Conservation (phyloP, 2,888 invertebrate genomes). For the Thymelicus sylvestris region DNA sequence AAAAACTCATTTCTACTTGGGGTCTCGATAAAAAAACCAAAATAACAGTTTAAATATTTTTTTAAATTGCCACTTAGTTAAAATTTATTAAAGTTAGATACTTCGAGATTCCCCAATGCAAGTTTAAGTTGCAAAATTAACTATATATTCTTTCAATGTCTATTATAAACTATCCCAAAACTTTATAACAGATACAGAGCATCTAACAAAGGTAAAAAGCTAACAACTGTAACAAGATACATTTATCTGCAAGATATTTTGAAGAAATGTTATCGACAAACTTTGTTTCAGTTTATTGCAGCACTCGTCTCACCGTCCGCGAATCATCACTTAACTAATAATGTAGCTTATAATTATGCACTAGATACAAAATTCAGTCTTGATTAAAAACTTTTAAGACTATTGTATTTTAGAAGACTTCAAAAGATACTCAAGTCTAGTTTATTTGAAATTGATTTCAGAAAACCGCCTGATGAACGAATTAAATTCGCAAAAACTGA, state of each 20-base stretch:
- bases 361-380: too few relatives aligned
- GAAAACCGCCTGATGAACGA: too few relatives aligned
- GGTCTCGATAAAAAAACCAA: too few relatives aligned
- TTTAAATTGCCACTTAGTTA: not conserved
- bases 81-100: conserved; percentile 1
- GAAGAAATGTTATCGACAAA: conserved; percentile 14
- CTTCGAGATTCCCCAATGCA: not conserved
- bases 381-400: too few relatives aligned
- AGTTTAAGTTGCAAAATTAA: not conserved
- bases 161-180: conserved; percentile 13
- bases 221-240: conserved; percentile 22
- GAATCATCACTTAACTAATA: not conserved
- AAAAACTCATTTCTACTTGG: too few relatives aligned
- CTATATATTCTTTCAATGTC: not conserved
- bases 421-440: too few relatives aligned
- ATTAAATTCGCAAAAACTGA: too few relatives aligned
- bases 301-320: not conserved
- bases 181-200: conserved; percentile 24
- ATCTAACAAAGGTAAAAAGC: conserved; percentile 27
- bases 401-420: too few relatives aligned
- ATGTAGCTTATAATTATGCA: not conserved
- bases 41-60: too few relatives aligned
- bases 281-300: conserved; percentile 8
- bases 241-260: conserved; percentile 25
- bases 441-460: too few relatives aligned